Evolutionary conservation across 1,140 invertebrate genomes (phyloP).

Genomic region (Phymorhynchus buccinoides): DNA sequence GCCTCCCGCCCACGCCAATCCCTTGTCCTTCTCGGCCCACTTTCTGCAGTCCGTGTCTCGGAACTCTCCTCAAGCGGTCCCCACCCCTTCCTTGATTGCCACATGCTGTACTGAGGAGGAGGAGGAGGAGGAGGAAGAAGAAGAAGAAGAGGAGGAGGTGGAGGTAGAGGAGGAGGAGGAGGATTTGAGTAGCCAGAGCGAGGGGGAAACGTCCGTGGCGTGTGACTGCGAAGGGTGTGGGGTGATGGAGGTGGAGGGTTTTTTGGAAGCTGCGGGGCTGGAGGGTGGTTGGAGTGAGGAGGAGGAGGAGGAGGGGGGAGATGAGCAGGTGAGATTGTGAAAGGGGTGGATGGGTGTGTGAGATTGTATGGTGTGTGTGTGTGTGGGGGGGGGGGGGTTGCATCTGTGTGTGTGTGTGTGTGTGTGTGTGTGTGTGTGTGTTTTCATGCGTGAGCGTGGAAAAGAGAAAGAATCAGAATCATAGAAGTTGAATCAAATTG

Average conservation of each 20-base stretch:
- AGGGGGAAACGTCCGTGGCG: slow-evolving; percentile 6
- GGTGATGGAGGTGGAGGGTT: no score
- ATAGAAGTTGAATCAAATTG: no score
- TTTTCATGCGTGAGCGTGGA: no score
- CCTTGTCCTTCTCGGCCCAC: neutral
- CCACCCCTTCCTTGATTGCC: neutral
- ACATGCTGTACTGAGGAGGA: slow-evolving; percentile 7
- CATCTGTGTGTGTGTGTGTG: neutral
- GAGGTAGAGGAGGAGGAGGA: neutral
- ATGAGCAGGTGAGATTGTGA: no score
- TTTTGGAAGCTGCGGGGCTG: no score
- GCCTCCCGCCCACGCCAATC: neutral
- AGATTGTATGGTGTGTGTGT: neutral
- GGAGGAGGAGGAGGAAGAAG: neutral
- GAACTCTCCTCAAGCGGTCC: neutral
- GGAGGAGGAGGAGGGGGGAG: neutral
- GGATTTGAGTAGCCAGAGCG: neutral
- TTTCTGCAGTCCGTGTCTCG: neutral
- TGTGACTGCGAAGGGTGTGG: slow-evolving; percentile 18
- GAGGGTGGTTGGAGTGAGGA: neutral
- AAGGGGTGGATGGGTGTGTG: neutral
- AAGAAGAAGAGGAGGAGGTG: neutral
- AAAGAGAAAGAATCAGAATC: no score
- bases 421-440: no score
- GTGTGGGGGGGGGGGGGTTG: no score